Evolutionary conservation across 1,140 invertebrate species (phyloP).

Genomic region (Latrodectus geometricus): DNA sequence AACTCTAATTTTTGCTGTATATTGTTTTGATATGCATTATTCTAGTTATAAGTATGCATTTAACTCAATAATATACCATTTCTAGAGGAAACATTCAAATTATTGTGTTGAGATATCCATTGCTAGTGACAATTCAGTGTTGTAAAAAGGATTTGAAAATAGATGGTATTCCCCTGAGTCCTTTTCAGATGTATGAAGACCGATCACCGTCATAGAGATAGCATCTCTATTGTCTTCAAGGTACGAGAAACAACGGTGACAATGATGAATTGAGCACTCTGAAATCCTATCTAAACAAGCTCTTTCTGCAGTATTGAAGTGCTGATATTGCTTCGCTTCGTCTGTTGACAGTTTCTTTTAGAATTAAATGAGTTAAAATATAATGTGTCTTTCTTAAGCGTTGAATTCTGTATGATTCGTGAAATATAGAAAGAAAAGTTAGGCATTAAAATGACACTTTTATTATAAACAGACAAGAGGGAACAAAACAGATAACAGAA

Average conservation of each 20-base stretch:
- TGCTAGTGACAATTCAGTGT: neutral
- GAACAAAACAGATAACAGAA: too few species aligned
- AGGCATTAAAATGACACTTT: neutral
- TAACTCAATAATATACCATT: too few species aligned
- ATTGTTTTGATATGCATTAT: too few species aligned
- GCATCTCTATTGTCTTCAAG: conserved; percentile 46
- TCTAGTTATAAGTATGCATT: too few species aligned
- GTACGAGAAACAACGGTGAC: conserved; percentile 19
- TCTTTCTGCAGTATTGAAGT: neutral
- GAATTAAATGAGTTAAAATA: neutral
- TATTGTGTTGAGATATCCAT: neutral
- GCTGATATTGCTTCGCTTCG: neutral
- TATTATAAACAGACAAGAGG: too few species aligned
- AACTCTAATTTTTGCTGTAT: too few species aligned
- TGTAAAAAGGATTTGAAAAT: conserved; percentile 27
- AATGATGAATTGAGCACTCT: conserved; percentile 40
- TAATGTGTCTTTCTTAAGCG: too few species aligned
- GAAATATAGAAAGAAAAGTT: neutral
- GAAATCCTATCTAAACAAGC: conserved; percentile 5
- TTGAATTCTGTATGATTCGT: neutral
- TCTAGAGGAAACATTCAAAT: too few species aligned
- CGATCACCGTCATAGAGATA: conserved; percentile 37
- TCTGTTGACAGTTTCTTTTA: neutral
- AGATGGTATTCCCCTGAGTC: conserved; percentile 29
- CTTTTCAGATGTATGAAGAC: conserved; percentile 28